Evolutionary conservation across 2,888 invertebrate genomes (phyloP), one percentile per base, ranked within the genome.

Genomic region (Polydrusus tereticollis): DNA sequence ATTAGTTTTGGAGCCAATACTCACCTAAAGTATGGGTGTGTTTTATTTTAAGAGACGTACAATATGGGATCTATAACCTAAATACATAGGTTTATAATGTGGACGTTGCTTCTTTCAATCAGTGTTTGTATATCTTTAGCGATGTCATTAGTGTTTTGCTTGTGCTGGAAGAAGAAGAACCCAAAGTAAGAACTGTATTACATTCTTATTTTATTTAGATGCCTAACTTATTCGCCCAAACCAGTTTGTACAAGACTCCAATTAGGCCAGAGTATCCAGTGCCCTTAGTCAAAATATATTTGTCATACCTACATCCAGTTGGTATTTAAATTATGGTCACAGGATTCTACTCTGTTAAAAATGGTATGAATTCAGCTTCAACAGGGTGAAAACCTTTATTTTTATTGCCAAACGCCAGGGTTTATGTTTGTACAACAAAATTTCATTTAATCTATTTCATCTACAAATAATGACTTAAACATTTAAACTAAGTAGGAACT

Each of bases 91-190:
- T 10, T 50, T 8, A 66, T 55, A 55, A 79, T 79, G 79, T 79
- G 76, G 78, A 77, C 76, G 45, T 60, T 77, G 26, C 55, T 77
- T 55, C 50, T 78, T 38, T 77, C 80, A 58, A 76, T 80, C 73
- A 83, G 83, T 79, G 78, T 81, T 74, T 75, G 78, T 66, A 73
- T 82, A 71, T 78, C 80, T 64, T 79, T 84, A 74, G 80, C 83
- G 43, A 81, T 83, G 78, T 81, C 82, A 64, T 74, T 84, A 43
- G 80, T 81, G 69, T 79, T 85, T 68, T 85, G 85, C 73, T 76
- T 84, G 20, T 85, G 85, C 65, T 85, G 85, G 85, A 83, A 82
- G 73, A 82, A 83, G 73, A 84, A 83, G 76, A 79, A 80, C 4
- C 82, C 84, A 67, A 85, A 84, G 85, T 85, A 82, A 71, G 83